A percentile compares a stretch with the other conserved stretches of the same genome.
Evolutionary conservation across 2,888 invertebrate genomes (phyloP).

Genomic region (Meandrusa payeni): DNA sequence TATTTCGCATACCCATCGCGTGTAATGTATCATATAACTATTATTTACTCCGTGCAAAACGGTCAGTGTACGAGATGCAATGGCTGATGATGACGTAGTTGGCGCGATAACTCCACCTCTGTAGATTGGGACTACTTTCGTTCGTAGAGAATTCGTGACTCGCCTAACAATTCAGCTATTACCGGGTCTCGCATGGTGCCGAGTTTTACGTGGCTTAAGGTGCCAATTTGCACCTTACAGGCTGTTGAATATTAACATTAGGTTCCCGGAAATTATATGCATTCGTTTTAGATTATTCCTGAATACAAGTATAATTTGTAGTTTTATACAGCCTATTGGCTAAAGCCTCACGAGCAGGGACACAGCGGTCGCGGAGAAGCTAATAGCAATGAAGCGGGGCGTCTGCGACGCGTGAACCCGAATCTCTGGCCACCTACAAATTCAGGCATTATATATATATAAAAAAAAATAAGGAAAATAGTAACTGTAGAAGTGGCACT

Average conservation of each 20-base stretch:
- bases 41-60: background rate
- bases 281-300: too few relatives aligned
- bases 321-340: too few relatives aligned
- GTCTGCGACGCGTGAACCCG: too few relatives aligned
- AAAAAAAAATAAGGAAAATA: too few relatives aligned
- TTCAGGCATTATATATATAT: too few relatives aligned
- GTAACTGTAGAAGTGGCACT: too few relatives aligned
- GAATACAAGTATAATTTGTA: too few relatives aligned
- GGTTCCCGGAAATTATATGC: background rate
- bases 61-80: constrained; percentile 7
- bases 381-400: too few relatives aligned
- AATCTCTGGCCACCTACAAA: too few relatives aligned
- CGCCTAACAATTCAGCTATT: constrained; percentile 59
- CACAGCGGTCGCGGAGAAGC: too few relatives aligned
- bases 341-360: too few relatives aligned
- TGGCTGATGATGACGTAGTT: constrained; percentile 1
- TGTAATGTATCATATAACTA: background rate
- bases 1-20: constrained; percentile 6
- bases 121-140: constrained; percentile 74
- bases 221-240: constrained; percentile 25
- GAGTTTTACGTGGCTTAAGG: constrained; percentile 22
- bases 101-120: constrained; percentile 42
- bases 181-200: constrained; percentile 25
- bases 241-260: constrained; percentile 19
- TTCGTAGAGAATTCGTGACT: constrained; percentile 58